These are phyloP conservation scores for Corydoras sp. DNA, from an alignment of 2,113 vertebrate species.

Conservation along the genomic window DNA sequence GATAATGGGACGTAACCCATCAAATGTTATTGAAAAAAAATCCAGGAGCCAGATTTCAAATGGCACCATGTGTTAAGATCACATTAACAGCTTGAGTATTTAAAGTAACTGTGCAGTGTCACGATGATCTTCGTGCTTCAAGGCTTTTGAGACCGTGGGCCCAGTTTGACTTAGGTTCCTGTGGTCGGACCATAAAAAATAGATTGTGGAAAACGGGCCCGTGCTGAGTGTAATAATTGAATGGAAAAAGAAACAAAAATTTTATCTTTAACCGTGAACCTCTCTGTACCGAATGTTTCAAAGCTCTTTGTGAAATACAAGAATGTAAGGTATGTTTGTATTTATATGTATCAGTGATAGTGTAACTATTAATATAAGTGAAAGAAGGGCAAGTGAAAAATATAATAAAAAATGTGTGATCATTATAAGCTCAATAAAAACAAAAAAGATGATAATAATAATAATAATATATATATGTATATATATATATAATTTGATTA, in stretches of 20 bases:
- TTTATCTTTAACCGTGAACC: conserved; percentile 11
- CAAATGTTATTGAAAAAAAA: conserved; percentile 1
- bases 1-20: background rate
- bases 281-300: background rate
- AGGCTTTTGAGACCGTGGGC: conserved; percentile 43
- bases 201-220: conserved; percentile 63
- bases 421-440: too few species aligned
- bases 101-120: background rate
- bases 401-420: too few species aligned
- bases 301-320: too few species aligned
- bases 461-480: too few species aligned
- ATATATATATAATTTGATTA: too few species aligned
- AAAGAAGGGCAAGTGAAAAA: too few species aligned
- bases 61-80: too few species aligned
- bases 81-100: background rate
- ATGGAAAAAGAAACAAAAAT: conserved; percentile 30
- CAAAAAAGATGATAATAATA: background rate
- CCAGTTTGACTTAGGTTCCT: conserved; percentile 47
- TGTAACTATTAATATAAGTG: too few species aligned
- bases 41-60: background rate
- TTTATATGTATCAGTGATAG: too few species aligned
- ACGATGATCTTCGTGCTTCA: background rate
- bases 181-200: conserved; percentile 60
- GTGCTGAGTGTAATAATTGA: conserved; percentile 58
- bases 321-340: too few species aligned